Evolutionary conservation across 1,140 invertebrate species (phyloP), one percentile per base, ranked within the genome.

Genomic region (Trachelipus rathkii): DNA sequence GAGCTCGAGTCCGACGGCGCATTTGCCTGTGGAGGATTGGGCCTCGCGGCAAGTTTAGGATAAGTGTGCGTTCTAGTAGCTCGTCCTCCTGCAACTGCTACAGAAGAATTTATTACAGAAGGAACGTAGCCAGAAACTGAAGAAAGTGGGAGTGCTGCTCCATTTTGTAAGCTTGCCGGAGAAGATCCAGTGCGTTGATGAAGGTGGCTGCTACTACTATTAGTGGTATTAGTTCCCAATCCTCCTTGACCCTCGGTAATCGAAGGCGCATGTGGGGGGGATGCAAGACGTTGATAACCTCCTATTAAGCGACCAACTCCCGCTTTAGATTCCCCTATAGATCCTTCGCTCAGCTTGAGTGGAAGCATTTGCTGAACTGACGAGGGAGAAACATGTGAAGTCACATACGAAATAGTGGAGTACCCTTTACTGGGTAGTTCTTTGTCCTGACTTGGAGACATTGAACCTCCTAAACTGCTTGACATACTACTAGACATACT

Each of bases 91-190:
- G 89, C 89, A 84, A 91, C 90, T 78, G 33, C 90, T 90, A 77
- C 90, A 91, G 73, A 90, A 91, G 44, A 90, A 90, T 7, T 90
- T 90, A 43, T 90, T 85, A 0, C 87, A 87, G 82, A 92, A 90
- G 74, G 88, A 88, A 84, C 84, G 86, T 83, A 82, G 82, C 82
- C 78, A 82, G 82, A 78, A 84, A 82, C 84, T 81, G 83, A 78
- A 83, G 80, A 83, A 45, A 70, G 71, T 72, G 72, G 71, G 45
- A 73, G 76, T 45, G 76, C 69, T 44, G 66, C 77, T 53, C 74
- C 78, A 76, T 78, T 82, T 60, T 77, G 82, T 77, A 79, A 67
- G n/a, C 77, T 81, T 67, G 77, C 82, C 24, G 76, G 79, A 24
- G 75, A 79, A 23, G 76, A 78, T 21, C 77, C 77, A 44, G 79